These are phyloP conservation scores for Cynoglossus semilaevis DNA, from an alignment of 2,113 vertebrate species.

Conservation along the genomic window DNA sequence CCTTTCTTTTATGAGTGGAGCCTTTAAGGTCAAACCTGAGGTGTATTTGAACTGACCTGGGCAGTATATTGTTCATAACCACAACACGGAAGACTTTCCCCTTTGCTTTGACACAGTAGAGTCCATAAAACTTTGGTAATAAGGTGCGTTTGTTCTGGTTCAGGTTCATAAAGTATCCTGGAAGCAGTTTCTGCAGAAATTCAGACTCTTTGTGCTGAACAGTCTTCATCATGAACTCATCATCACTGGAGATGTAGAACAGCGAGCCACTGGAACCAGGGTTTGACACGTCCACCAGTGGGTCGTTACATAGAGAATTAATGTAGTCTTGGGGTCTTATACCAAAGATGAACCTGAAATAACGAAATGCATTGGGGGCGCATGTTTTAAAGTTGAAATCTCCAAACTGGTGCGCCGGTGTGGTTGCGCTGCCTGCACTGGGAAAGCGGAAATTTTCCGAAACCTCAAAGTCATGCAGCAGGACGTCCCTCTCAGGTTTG, in stretches of 20 bases:
- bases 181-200: conserved; percentile 93
- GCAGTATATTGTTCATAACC: conserved; percentile 96
- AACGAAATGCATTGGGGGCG: conserved; percentile 92
- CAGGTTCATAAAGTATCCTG: conserved; percentile 96
- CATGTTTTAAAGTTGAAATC: conserved; percentile 97
- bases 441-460: conserved; percentile 96
- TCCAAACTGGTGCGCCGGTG: conserved; percentile 91
- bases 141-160: conserved; percentile 94
- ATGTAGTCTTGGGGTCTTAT: conserved; percentile 93
- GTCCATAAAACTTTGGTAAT: conserved; percentile 92
- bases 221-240: conserved; percentile 95
- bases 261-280: conserved; percentile 92
- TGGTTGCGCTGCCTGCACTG: conserved; percentile 92
- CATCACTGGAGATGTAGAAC: conserved; percentile 91
- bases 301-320: conserved; percentile 88
- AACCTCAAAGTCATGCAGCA: conserved; percentile 97
- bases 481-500: conserved; percentile 91
- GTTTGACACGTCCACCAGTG: conserved; percentile 88
- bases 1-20: conserved; percentile 89
- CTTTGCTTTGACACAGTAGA: conserved; percentile 88
- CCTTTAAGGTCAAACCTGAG: conserved; percentile 94
- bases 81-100: conserved; percentile 93
- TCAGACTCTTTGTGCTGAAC: conserved; percentile 96
- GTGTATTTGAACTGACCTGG: conserved; percentile 87
- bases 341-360: conserved; percentile 93